These are phyloP conservation scores for Romanogobio albipinnatus DNA, from an alignment of 2,113 vertebrate genomes.

Conservation along the genomic window DNA sequence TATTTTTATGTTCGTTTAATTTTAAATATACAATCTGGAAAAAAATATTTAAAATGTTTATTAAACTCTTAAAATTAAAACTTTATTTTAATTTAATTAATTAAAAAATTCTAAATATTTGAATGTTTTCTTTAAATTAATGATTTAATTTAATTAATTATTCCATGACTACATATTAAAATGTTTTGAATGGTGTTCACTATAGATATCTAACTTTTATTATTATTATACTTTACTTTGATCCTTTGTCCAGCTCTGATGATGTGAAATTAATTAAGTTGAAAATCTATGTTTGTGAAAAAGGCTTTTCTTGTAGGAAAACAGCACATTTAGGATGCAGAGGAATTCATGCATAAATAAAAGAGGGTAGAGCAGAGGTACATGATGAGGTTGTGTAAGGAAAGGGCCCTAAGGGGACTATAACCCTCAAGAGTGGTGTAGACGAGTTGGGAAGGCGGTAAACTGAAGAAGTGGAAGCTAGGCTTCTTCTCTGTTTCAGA, in stretches of 20 bases:
- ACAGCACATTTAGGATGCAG: conserved; percentile 55
- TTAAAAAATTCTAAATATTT: neutral
- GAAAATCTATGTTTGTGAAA: conserved; percentile 54
- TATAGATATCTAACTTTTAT: neutral
- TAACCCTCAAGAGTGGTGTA: conserved; percentile 20
- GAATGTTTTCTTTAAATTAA: neutral
- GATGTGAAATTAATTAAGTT: conserved; percentile 64
- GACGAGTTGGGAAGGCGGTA: conserved; percentile 30
- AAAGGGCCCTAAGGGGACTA: conserved; percentile 23
- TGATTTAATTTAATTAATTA: neutral
- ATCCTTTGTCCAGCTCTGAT: conserved; percentile 63
- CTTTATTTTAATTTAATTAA: too few species aligned
- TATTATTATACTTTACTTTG: conserved; percentile 29
- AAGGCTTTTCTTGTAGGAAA: conserved; percentile 29
- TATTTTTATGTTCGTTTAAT: too few species aligned
- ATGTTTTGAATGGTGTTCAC: neutral
- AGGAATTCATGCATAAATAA: conserved; percentile 44
- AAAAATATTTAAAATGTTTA: too few species aligned
- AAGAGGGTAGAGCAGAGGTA: neutral
- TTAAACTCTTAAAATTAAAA: neutral
- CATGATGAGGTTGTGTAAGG: conserved; percentile 15
- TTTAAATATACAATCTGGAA: too few species aligned
- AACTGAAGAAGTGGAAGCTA: conserved; percentile 31
- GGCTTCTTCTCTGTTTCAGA: conserved; percentile 75
- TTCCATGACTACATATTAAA: neutral